Evolutionary conservation across 1,140 invertebrate species (phyloP).

Genomic region (Nomia melanderi): DNA sequence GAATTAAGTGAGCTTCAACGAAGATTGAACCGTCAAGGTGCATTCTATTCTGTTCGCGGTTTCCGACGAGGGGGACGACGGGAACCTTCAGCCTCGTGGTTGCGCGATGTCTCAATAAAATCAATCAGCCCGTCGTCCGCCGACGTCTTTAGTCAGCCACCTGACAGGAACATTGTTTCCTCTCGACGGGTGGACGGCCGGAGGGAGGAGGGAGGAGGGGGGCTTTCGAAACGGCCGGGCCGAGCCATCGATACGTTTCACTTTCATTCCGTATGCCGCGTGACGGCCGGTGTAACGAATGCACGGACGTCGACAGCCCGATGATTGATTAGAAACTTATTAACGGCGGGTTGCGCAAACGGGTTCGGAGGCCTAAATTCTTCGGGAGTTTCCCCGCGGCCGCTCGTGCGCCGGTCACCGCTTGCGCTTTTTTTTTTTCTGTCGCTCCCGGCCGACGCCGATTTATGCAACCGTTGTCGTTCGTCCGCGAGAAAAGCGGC

Average conservation of each 20-base stretch:
- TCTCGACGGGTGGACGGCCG: not conserved
- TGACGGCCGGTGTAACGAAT: slow-evolving; percentile 14
- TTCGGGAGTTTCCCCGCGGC: not conserved
- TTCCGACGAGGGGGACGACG: too few species aligned
- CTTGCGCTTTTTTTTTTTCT: slow-evolving; percentile 8
- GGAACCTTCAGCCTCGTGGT: too few species aligned
- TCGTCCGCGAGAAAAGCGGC: not conserved
- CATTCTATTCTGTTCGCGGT: too few species aligned
- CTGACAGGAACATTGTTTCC: not conserved
- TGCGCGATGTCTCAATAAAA: not conserved
- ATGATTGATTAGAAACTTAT: slow-evolving; percentile 40
- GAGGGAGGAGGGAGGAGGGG: not conserved
- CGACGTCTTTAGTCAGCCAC: not conserved
- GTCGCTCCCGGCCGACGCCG: not conserved
- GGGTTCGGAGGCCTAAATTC: slow-evolving; percentile 3
- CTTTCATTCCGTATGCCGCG: slow-evolving; percentile 5
- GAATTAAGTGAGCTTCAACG: too few species aligned
- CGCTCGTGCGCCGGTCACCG: not conserved
- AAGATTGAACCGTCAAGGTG: too few species aligned
- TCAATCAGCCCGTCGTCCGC: not conserved
- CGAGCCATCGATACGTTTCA: slow-evolving; percentile 37
- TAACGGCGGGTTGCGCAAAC: not conserved
- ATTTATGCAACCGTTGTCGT: not conserved
- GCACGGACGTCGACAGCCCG: not conserved
- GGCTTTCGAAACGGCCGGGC: slow-evolving; percentile 4